Percentiles rank a stretch among this genome's conserved stretches.
These are phyloP conservation scores for Chlorodrepanis virens DNA, from an alignment of 2,113 vertebrate genomes.

Conservation along the genomic window DNA sequence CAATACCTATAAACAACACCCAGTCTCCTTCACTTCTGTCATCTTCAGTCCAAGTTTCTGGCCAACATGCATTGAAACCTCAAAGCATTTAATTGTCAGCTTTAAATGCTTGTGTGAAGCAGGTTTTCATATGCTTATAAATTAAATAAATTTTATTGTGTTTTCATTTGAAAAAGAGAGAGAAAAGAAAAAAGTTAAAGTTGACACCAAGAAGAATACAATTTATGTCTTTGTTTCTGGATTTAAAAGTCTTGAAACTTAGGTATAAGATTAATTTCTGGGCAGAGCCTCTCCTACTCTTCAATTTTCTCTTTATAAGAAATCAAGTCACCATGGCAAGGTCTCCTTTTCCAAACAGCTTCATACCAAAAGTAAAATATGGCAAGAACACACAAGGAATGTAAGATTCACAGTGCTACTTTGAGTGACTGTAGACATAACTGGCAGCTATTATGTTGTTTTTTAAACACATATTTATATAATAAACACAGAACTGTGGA, in stretches of 20 bases:
- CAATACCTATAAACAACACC: background rate
- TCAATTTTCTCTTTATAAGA: background rate
- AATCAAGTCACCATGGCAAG: background rate
- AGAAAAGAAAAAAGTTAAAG: background rate
- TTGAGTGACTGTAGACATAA: background rate
- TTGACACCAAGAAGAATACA: background rate
- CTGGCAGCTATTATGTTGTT: background rate
- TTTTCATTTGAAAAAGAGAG: background rate
- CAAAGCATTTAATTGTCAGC: background rate
- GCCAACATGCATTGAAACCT: background rate
- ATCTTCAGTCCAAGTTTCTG: background rate
- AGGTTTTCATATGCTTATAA: background rate
- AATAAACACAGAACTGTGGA: background rate
- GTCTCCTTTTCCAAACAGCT: background rate
- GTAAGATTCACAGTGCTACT: background rate
- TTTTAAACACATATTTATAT: background rate
- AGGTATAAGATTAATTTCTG: background rate
- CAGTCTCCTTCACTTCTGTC: background rate
- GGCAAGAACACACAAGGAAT: background rate
- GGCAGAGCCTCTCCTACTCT: background rate
- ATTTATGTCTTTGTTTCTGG: background rate
- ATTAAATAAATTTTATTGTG: background rate
- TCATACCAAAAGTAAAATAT: background rate
- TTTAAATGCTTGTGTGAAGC: background rate
- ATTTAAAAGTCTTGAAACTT: background rate